phyloP scores from a whole-genome alignment of 2,113 vertebrate genomes.

The Pleuronectes platessa region DNA sequence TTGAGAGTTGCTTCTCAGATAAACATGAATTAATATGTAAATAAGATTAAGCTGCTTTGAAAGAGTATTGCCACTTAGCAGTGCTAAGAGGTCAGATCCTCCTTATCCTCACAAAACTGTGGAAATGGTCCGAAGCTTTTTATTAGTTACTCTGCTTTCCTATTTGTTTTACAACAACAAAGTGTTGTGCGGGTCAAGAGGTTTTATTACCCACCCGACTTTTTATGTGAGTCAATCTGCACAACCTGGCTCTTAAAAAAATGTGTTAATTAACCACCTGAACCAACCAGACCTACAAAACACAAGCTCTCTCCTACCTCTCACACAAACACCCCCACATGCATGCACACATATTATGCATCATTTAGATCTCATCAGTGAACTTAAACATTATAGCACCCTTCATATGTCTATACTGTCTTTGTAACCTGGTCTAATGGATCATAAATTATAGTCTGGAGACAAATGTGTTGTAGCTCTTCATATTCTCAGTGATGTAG shows the following conservation, averaged over 20 bases:
- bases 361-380: neutral
- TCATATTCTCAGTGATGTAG: neutral
- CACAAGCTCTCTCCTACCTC: neutral
- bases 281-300: neutral
- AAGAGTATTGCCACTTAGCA: no score
- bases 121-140: neutral
- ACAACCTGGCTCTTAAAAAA: neutral
- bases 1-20: no score
- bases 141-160: neutral
- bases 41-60: no score
- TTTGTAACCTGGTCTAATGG: neutral
- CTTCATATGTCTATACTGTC: neutral
- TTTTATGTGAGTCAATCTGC: neutral
- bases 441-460: neutral
- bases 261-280: neutral
- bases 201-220: neutral
- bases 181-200: neutral
- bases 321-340: no score
- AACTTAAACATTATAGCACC: neutral
- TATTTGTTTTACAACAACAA: neutral
- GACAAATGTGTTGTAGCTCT: neutral
- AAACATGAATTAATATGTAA: no score
- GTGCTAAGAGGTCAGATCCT: neutral
- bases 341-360: neutral
- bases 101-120: neutral